These are phyloP conservation scores for Lerema accius DNA, from an alignment of 1,140 invertebrate genomes.

Conservation along the genomic window DNA sequence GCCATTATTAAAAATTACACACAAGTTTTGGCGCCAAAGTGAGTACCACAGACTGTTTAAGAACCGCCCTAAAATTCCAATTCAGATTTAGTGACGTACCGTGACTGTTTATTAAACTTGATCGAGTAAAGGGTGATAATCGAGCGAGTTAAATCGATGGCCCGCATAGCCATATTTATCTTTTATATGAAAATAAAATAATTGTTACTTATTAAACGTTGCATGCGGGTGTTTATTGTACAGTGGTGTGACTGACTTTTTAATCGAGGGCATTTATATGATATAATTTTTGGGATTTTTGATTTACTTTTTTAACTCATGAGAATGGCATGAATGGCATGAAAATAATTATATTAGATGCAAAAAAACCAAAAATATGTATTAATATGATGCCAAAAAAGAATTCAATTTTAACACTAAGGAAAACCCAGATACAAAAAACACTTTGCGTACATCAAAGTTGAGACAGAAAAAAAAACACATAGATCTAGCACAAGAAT, in stretches of 20 bases:
- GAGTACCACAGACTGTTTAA: neutral
- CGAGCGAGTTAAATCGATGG: conserved; percentile 53
- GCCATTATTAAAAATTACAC: too few species aligned
- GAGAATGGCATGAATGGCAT: too few species aligned
- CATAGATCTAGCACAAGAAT: too few species aligned
- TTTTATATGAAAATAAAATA: conserved; percentile 71
- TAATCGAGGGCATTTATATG: conserved; percentile 30
- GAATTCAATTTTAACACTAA: too few species aligned
- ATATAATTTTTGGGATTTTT: conserved; percentile 9
- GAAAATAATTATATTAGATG: too few species aligned
- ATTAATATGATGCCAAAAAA: too few species aligned
- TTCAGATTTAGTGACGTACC: conserved; percentile 41
- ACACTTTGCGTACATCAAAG: too few species aligned
- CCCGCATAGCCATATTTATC: conserved; percentile 70
- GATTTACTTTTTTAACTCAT: neutral
- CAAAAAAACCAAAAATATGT: too few species aligned
- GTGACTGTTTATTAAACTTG: conserved; percentile 54
- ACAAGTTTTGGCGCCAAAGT: neutral
- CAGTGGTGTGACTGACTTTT: conserved; percentile 41
- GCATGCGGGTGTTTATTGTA: conserved; percentile 66
- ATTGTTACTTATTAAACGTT: conserved; percentile 68
- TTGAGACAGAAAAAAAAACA: too few species aligned
- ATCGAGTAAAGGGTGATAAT: conserved; percentile 66
- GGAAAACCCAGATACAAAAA: too few species aligned
- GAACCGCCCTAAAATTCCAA: conserved; percentile 14